Base-by-base conservation (phyloP, 2,113 vertebrate species). In the Vireo altiloquus region DNA sequence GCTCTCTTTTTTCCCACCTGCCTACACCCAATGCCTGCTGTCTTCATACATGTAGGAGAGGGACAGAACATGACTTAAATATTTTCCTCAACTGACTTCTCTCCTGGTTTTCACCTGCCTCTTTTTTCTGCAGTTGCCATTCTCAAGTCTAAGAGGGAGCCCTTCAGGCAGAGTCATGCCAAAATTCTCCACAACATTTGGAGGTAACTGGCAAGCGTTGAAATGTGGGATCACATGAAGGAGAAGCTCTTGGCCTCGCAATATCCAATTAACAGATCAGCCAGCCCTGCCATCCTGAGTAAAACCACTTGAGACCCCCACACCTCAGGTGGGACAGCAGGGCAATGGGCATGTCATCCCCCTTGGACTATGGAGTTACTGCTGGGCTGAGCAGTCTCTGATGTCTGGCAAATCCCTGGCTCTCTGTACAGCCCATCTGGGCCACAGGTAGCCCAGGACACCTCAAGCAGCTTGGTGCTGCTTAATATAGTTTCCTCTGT, bases 1-100 rank as follows among this genome's bases (percentile, higher is more conserved):
- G 12, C 6, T 81, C 35, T 69, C 59, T 30, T 53, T 70, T 92
- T 61, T n/a, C 28, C 30, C 33, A 35, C 27, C 37, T 91, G 31
- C 39, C 30, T 28, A n/a, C 5, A 44, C 7, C 6, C 24, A 35
- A 2, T 5, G 8, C 18, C 1, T 0, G 0, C 19, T 82, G 6
- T 19, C 53, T 44, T 89, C 66, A 27, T 19, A 16, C 5, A 10
- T 2, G 7, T 21, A 44, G 28, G 16, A 82, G 11, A 54, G 50
- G 50, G 18, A 44, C 15, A 57, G 63, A 7, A 6, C 56, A 60
- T 25, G 3, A 17, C 18, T 82, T 16, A 59, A 90, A 81, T 30
- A 31, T 42, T 56, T 75, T 81, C 17, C 39, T 27, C 27, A 13
- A 6, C 21, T 33, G 54, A 56, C 74, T 85, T 69, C 6, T 80